Conservation (phyloP, 2,113 vertebrate genomes). For the Laticauda colubrina region DNA sequence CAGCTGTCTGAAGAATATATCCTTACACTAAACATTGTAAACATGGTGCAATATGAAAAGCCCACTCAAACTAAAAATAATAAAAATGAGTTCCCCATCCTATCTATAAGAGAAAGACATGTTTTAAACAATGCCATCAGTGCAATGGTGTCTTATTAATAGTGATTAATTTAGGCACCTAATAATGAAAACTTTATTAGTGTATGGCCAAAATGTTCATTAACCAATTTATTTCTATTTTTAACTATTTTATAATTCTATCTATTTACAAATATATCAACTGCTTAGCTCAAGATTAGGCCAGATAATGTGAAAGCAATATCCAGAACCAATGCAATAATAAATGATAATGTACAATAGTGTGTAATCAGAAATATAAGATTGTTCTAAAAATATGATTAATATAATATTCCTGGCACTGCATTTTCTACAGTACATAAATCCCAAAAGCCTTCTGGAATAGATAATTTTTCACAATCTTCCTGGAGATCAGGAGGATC, state of each 20-base stretch:
- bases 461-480: background rate
- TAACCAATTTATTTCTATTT: background rate
- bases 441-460: background rate
- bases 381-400: background rate
- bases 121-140: background rate
- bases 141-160: background rate
- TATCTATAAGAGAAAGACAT: conserved; percentile 20
- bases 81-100: background rate
- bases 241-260: background rate
- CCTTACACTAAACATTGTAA: conserved; percentile 48
- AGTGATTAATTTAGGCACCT: background rate
- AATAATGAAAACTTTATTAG: background rate
- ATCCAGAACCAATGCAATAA: background rate
- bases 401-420: background rate
- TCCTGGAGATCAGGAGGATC: background rate
- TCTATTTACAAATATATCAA: background rate
- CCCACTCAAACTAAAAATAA: conserved; percentile 34
- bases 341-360: background rate
- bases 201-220: background rate
- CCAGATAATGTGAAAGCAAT: background rate
- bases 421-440: background rate
- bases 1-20: conserved; percentile 42
- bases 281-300: background rate
- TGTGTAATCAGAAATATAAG: background rate
- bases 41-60: conserved; percentile 41